These are phyloP conservation scores for Mercenaria mercenaria DNA, from an alignment of 1,140 invertebrate species.

Conservation along the genomic window DNA sequence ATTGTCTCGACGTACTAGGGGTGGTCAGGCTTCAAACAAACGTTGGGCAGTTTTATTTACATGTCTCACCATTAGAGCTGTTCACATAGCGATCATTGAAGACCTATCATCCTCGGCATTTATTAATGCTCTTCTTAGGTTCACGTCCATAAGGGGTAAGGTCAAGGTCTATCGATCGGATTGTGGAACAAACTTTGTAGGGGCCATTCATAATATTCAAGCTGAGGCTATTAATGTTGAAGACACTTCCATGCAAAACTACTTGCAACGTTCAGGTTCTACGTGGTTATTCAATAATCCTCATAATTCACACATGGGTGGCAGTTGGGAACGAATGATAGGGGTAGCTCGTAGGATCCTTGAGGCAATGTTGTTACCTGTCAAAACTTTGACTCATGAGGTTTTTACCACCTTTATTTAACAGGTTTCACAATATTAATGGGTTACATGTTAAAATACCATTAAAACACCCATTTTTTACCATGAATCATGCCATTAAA, in stretches of 20 bases:
- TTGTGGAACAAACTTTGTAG: conserved; percentile 33
- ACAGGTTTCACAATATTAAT: too few relatives aligned
- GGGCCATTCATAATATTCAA: neutral
- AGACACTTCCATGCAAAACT: neutral
- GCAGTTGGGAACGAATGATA: conserved; percentile 46
- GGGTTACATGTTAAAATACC: too few relatives aligned
- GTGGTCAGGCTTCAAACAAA: conserved; percentile 13
- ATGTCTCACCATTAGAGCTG: conserved; percentile 39
- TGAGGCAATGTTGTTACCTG: too few relatives aligned
- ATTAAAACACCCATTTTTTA: too few relatives aligned
- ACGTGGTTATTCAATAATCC: conserved; percentile 39
- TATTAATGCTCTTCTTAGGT: conserved; percentile 29
- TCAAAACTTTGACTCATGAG: too few relatives aligned
- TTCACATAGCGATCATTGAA: conserved; percentile 52
- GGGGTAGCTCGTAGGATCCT: too few relatives aligned
- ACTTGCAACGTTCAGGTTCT: neutral
- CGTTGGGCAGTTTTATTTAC: conserved; percentile 60
- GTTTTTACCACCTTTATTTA: too few relatives aligned
- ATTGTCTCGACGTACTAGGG: neutral
- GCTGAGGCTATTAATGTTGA: neutral
- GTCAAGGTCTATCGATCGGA: conserved; percentile 34
- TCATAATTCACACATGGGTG: conserved; percentile 21
- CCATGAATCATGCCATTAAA: too few relatives aligned
- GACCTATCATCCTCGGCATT: neutral
- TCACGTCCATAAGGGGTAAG: neutral